Percentiles rank a stretch among this genome's conserved stretches.
Conservation (phyloP, 2,797 vertebrate species). For the Pseudochromis fuscus region DNA sequence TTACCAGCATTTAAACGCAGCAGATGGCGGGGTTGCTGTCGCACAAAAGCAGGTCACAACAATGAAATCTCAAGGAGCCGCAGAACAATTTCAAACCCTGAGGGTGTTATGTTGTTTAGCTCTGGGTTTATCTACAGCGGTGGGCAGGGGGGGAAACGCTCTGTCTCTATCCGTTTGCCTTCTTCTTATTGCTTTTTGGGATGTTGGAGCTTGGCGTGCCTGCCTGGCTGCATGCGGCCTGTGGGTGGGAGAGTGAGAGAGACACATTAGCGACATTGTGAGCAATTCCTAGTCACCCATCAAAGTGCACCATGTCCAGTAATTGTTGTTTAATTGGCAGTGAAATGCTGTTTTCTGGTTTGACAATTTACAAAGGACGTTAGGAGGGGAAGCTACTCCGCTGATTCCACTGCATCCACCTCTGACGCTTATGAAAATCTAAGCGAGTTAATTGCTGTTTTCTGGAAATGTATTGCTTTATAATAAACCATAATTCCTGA, state of each 20-base stretch:
- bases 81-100: constrained; percentile 79
- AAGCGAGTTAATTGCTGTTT: constrained; percentile 51
- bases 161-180: constrained; percentile 20
- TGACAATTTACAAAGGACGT: constrained; percentile 66
- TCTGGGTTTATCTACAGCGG: constrained; percentile 56
- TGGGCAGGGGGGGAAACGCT: constrained; percentile 23
- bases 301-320: constrained; percentile 67
- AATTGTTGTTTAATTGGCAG: constrained; percentile 81
- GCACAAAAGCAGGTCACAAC: constrained; percentile 78
- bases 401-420: constrained; percentile 24
- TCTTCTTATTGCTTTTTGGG: constrained; percentile 35
- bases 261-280: constrained; percentile 57
- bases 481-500: constrained; percentile 23
- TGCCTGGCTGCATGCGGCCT: constrained; percentile 27
- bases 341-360: constrained; percentile 81
- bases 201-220: constrained; percentile 26
- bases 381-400: constrained; percentile 28
- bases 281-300: constrained; percentile 68
- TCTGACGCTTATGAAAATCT: constrained; percentile 33
- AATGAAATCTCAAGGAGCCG: constrained; percentile 70
- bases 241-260: constrained; percentile 47
- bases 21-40: constrained; percentile 85
- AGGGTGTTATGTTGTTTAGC: constrained; percentile 79
- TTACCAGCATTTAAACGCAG: constrained; percentile 86
- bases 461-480: constrained; percentile 42